Base-by-base conservation (phyloP, 92 coral and sea anemone genomes). In the Micromussa lordhowensis region DNA sequence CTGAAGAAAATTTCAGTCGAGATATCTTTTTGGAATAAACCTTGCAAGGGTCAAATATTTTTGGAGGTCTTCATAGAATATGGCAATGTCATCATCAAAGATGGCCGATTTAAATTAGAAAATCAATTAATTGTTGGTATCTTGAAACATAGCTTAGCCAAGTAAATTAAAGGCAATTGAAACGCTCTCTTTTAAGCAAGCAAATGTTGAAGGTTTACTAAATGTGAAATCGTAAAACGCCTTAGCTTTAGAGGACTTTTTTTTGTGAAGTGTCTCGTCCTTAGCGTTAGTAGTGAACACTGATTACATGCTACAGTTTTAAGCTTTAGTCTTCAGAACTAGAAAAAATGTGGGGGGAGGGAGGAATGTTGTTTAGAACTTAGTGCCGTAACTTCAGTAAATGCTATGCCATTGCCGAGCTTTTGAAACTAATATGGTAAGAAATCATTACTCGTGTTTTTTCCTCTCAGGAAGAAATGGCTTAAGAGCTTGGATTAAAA, bases 131-230 rank as follows among this genome's bases (percentile, higher is more conserved):
- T 66, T 82, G 75, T 59, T 51, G 53, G 26, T 44, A 18, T 82
- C 35, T 48, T n/a, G 5, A 24, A 79, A n/a, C 19, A 31, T 35
- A 48, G 31, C 35, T 29, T 68, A 15, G 34, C 35, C 9, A 22
- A 36, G 83, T 80, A 21, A 80, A 80, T 80, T 34, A 81, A 49
- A 49, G 31, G 22, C 48, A 69, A 28, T 49, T 68, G 86, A 66
- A 63, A 16, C 6, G 36, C 30, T 51, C 38, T 26, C 30, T 64
- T 11, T 80, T 59, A 3, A 54, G 40, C 32, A 28, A 34, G 10
- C 44, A 53, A 58, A 80, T 53, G 78, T 11, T 73, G 24, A 73
- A 73, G 49, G 22, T 32, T 71, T 31, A 71, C 30, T 14, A 17
- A n/a, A 44, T 19, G 19, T 58, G 13, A 32, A 30, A 71, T 31